Evolutionary conservation across 1,140 invertebrate species (phyloP).

Genomic region (Arctopsyche grandis): DNA sequence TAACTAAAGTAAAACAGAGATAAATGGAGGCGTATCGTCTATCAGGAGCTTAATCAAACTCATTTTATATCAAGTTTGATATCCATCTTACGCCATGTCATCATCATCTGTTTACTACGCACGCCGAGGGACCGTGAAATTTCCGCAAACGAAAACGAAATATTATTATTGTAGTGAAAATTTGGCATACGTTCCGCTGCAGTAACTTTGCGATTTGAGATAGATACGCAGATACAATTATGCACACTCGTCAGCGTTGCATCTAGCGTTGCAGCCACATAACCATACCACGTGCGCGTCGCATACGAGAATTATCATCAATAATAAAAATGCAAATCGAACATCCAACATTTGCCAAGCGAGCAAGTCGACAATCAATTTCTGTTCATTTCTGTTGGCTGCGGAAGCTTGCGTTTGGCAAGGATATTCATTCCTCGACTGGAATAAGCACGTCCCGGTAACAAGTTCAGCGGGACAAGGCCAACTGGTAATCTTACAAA

Average conservation of each 20-base stretch:
- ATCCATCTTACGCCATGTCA: too few relatives aligned
- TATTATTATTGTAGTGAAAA: too few relatives aligned
- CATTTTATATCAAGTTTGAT: too few relatives aligned
- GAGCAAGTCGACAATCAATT: slow-evolving; percentile 7
- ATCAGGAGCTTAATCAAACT: too few relatives aligned
- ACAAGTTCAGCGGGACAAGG: slow-evolving; percentile 40
- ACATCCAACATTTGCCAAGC: background rate
- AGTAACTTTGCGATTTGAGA: too few relatives aligned
- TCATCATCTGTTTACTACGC: too few relatives aligned
- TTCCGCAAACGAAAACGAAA: too few relatives aligned
- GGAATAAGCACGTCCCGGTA: slow-evolving; percentile 19
- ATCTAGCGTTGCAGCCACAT: background rate
- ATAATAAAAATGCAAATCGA: background rate
- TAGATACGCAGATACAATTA: too few relatives aligned
- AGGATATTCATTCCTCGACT: background rate
- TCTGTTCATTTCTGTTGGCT: slow-evolving; percentile 18
- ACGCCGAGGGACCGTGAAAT: too few relatives aligned
- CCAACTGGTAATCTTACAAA: background rate
- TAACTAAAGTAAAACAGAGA: too few relatives aligned
- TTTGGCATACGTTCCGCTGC: too few relatives aligned
- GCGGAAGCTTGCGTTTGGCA: background rate
- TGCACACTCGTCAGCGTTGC: background rate
- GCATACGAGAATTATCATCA: background rate
- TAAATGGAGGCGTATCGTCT: too few relatives aligned
- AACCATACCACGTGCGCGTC: background rate